Conservation (phyloP, 2,888 invertebrate species). For the Napeogenes sylphis region DNA sequence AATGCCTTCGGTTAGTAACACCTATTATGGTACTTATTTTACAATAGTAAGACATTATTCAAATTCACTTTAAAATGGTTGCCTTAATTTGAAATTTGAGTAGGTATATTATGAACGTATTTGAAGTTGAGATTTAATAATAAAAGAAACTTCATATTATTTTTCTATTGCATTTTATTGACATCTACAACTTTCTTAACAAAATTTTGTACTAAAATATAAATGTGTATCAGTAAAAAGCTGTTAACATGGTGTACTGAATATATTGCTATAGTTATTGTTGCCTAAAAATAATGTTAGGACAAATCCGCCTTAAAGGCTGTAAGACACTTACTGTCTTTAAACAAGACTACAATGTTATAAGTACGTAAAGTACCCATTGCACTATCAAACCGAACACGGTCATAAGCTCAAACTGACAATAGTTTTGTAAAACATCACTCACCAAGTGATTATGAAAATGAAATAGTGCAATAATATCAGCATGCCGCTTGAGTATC, state of each 20-base stretch:
- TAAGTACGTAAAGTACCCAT: slow-evolving; percentile 28
- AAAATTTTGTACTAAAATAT: slow-evolving; percentile 76
- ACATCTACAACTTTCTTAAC: slow-evolving; percentile 75
- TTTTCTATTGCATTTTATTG: slow-evolving; percentile 56
- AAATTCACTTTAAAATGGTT: no score
- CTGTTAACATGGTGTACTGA: slow-evolving; percentile 65
- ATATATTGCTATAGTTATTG: slow-evolving; percentile 59
- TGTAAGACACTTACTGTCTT: slow-evolving; percentile 26
- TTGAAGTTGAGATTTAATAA: background rate
- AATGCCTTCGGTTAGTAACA: background rate
- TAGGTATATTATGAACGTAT: background rate
- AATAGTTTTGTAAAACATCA: slow-evolving; percentile 23
- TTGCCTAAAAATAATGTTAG: slow-evolving; percentile 60
- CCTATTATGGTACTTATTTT: background rate
- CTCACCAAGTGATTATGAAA: slow-evolving; percentile 18
- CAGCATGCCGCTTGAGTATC: slow-evolving; percentile 42
- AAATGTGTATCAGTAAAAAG: slow-evolving; percentile 72
- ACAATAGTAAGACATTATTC: no score
- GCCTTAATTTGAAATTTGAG: background rate
- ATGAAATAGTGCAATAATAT: slow-evolving; percentile 18
- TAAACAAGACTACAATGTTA: slow-evolving; percentile 7
- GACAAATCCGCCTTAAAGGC: slow-evolving; percentile 55
- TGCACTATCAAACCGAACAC: slow-evolving; percentile 33
- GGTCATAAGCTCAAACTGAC: slow-evolving; percentile 51
- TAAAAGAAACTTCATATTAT: slow-evolving; percentile 4